phyloP scores from a whole-genome alignment of 2,888 invertebrate species.

The Luperina testacea region DNA sequence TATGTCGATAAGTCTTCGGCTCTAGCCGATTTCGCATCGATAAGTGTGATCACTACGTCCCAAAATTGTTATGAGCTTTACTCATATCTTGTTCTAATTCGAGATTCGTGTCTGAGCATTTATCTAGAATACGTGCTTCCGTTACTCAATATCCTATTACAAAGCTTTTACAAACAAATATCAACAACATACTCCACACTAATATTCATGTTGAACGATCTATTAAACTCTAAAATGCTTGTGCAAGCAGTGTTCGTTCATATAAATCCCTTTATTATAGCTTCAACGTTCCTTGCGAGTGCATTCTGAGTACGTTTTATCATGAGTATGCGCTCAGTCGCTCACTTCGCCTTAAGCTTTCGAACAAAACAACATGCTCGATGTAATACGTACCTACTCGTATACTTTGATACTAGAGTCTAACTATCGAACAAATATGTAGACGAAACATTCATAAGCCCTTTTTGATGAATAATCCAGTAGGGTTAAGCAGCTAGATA shows the following conservation, averaged over 20 bases:
- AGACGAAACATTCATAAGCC: neutral
- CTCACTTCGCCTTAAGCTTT: neutral
- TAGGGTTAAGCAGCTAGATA: neutral
- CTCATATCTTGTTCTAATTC: neutral
- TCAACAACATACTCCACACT: slow-evolving; percentile 9
- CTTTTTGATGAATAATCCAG: neutral
- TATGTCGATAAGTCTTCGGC: too few species aligned
- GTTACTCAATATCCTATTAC: neutral
- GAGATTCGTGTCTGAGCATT: neutral
- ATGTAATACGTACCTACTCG: neutral
- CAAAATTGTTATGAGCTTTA: neutral
- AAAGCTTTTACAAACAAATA: slow-evolving; percentile 11
- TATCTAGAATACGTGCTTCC: too few species aligned
- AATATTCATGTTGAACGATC: slow-evolving; percentile 42
- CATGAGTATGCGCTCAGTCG: slow-evolving; percentile 27
- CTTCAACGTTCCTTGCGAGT: slow-evolving; percentile 25
- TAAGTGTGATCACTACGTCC: too few species aligned
- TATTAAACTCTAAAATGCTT: slow-evolving; percentile 33
- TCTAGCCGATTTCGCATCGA: too few species aligned
- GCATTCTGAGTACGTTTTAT: slow-evolving; percentile 47
- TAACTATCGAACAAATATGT: neutral
- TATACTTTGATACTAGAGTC: slow-evolving; percentile 14
- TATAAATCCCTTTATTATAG: slow-evolving; percentile 41
- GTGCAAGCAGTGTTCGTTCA: slow-evolving; percentile 18
- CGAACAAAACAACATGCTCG: slow-evolving; percentile 4